Evolutionary conservation across 1,140 invertebrate genomes (phyloP).

Genomic region (Bombus superbus): DNA sequence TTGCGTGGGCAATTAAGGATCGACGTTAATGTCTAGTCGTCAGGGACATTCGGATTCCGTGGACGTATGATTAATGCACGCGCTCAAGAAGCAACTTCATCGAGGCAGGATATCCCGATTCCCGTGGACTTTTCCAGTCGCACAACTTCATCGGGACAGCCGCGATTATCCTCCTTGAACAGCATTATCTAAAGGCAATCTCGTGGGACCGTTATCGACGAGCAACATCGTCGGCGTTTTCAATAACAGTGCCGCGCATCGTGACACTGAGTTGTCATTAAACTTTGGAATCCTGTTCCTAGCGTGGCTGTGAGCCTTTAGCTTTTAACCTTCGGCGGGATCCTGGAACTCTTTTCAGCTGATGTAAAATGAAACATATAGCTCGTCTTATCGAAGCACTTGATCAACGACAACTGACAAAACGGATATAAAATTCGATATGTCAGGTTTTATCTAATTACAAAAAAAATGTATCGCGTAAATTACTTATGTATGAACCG

Average conservation of each 20-base stretch:
- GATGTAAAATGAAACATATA: not conserved
- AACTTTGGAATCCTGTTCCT: conserved; percentile 24
- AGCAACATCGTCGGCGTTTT: conserved; percentile 17
- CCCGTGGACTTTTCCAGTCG: conserved; percentile 20
- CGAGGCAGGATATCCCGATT: conserved; percentile 23
- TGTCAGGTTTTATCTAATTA: no score
- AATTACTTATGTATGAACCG: no score
- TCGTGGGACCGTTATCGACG: conserved; percentile 27
- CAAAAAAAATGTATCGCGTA: no score
- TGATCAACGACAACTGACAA: no score
- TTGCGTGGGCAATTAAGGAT: not conserved
- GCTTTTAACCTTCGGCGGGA: not conserved
- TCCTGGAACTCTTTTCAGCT: not conserved
- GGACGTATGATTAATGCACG: conserved; percentile 13
- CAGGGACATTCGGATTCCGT: conserved; percentile 3
- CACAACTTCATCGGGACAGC: conserved; percentile 27
- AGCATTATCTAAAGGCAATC: conserved; percentile 29
- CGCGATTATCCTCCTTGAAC: conserved; percentile 21
- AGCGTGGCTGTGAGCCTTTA: no score
- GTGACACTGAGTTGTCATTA: conserved; percentile 39
- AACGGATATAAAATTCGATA: no score
- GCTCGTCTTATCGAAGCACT: not conserved
- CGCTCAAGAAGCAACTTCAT: not conserved
- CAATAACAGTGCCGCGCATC: conserved; percentile 35
- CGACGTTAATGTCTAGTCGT: conserved; percentile 18